Percentiles rank a stretch among this genome's conserved stretches.
Conservation (phyloP, 2,797 vertebrate genomes). For the Xyrichtys novacula region DNA sequence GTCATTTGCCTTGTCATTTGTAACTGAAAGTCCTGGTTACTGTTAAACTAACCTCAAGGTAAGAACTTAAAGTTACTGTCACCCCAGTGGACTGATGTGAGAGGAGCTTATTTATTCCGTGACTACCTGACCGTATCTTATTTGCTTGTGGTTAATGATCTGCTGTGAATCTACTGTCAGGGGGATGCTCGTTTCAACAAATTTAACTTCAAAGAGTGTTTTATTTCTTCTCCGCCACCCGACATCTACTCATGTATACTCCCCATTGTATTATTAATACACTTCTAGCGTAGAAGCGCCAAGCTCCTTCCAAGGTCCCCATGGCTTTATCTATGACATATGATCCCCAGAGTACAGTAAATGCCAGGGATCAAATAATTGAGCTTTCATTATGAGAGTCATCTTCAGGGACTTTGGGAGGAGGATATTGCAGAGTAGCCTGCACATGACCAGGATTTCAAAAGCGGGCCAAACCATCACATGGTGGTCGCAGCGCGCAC, state of each 20-base stretch:
- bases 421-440: conserved; percentile 63
- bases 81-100: not conserved
- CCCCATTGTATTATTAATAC: conserved; percentile 10
- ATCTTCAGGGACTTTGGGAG: conserved; percentile 62
- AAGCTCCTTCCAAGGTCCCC: conserved; percentile 16
- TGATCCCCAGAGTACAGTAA: conserved; percentile 47
- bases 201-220: conserved; percentile 14
- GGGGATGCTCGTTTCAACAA: not conserved
- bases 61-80: not conserved
- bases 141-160: conserved; percentile 41
- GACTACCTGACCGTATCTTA: not conserved
- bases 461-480: conserved; percentile 44
- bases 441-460: conserved; percentile 52
- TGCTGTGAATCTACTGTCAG: conserved; percentile 7
- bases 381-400: conserved; percentile 63
- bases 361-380: conserved; percentile 70
- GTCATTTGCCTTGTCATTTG: not conserved
- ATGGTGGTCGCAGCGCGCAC: conserved; percentile 55
- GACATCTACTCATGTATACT: conserved; percentile 8
- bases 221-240: conserved; percentile 1
- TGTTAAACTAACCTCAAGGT: not conserved
- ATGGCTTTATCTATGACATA: conserved; percentile 46
- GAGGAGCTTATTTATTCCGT: not conserved
- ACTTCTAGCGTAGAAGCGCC: conserved; percentile 15
- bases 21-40: not conserved